Percentiles rank a stretch among this genome's conserved stretches.
phyloP scores from a whole-genome alignment of 2,797 vertebrate species.

The Leptoclinus maculatus region DNA sequence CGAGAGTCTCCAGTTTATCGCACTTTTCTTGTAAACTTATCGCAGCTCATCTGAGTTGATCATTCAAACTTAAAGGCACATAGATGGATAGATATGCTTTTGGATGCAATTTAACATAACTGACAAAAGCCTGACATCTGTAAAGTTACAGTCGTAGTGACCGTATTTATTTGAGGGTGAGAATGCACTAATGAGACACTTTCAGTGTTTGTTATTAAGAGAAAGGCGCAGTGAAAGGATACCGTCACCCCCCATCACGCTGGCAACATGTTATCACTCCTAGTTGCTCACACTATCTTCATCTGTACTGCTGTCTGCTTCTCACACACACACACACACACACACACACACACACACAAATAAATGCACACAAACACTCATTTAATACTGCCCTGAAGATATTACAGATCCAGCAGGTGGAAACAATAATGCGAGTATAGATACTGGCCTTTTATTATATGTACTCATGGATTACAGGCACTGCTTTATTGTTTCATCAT shows the following conservation, averaged over 20 bases:
- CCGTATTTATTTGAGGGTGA: not conserved
- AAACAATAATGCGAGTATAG: conserved; percentile 60
- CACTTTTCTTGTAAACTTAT: not conserved
- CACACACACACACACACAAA: not conserved
- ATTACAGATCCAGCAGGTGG: conserved; percentile 34
- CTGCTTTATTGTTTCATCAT: not conserved
- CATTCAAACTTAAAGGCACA: not conserved
- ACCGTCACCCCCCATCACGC: conserved; percentile 21
- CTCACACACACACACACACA: conserved; percentile 18
- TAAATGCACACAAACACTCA: not conserved
- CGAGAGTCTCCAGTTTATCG: conserved; percentile 2
- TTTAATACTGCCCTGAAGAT: conserved; percentile 20
- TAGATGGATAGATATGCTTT: not conserved
- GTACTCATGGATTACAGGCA: not conserved
- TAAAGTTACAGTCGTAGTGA: not conserved
- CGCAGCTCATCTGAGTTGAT: not conserved
- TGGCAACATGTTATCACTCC: conserved; percentile 39
- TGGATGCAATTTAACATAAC: not conserved
- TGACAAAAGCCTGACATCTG: not conserved
- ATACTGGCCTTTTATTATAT: conserved; percentile 1
- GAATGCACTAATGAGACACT: not conserved
- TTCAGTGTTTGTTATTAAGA: conserved; percentile 6
- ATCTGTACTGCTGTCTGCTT: conserved; percentile 43
- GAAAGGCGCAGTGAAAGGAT: conserved; percentile 1
- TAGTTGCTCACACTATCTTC: conserved; percentile 51